Evolutionary conservation across 2,797 vertebrate species (phyloP).

Genomic region (Eulemur rubriventer): DNA sequence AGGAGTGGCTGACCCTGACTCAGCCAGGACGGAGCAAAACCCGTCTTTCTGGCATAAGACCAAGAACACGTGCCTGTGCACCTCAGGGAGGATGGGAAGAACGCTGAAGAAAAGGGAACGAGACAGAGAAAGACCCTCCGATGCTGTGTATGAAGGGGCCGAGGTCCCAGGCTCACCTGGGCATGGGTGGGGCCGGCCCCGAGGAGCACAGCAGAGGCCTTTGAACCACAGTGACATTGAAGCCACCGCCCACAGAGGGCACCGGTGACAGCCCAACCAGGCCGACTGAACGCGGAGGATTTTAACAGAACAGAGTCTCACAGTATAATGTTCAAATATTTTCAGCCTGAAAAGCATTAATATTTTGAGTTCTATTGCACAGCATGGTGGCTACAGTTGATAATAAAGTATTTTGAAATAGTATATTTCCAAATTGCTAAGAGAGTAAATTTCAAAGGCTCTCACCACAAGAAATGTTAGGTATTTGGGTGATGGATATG

Average conservation of each 20-base stretch:
- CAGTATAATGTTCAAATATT: neutral
- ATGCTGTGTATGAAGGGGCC: neutral
- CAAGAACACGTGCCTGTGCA: neutral
- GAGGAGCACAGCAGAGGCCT: neutral
- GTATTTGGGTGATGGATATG: neutral
- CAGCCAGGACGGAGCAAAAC: neutral
- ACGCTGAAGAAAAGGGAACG: neutral
- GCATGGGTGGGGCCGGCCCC: neutral
- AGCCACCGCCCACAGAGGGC: too few relatives aligned
- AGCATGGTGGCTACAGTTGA: neutral
- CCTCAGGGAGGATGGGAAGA: neutral
- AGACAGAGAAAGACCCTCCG: neutral
- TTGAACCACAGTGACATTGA: accelerated
- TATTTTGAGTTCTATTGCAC: neutral
- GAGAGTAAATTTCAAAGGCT: neutral
- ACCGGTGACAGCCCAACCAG: accelerated
- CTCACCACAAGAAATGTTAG: neutral
- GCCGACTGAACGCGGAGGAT: accelerated
- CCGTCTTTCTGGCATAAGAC: neutral
- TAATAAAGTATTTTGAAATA: neutral
- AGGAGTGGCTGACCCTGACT: neutral
- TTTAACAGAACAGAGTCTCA: neutral
- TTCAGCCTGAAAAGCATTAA: neutral
- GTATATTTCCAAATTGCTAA: neutral
- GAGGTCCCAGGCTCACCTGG: neutral